Evolutionary conservation across 2,797 vertebrate genomes (phyloP).

Genomic region (Falco novaeseelandiae): DNA sequence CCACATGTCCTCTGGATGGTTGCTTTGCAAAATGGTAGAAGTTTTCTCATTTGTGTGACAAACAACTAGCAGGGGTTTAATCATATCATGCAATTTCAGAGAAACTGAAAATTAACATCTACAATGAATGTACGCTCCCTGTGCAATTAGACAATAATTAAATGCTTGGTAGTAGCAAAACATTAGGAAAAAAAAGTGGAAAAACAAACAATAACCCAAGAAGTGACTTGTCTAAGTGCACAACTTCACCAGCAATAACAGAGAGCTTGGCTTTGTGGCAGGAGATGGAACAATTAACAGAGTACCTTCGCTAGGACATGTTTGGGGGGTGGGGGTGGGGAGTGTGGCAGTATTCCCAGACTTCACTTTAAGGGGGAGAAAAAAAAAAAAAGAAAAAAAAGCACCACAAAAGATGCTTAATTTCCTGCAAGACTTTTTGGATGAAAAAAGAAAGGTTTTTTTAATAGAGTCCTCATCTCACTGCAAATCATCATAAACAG

Average conservation of each 20-base stretch:
- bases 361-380: not conserved
- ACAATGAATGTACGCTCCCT: conserved; percentile 8
- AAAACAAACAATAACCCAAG: not conserved
- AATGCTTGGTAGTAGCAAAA: not conserved
- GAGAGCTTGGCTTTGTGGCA: not conserved
- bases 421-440: not conserved
- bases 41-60: not conserved
- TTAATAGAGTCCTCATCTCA: not conserved
- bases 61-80: not conserved
- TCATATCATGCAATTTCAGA: not conserved
- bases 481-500: not conserved
- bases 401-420: not conserved
- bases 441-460: not conserved
- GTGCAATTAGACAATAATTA: conserved; percentile 40
- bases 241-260: not conserved
- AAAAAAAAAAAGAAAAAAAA: not conserved
- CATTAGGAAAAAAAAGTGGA: not conserved
- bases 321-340: not conserved
- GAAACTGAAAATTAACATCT: not conserved
- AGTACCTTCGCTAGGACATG: not conserved
- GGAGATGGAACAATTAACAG: not conserved
- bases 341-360: not conserved
- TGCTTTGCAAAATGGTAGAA: not conserved
- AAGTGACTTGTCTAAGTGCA: not conserved
- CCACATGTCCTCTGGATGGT: not conserved